These are phyloP conservation scores for Diarsia brunnea DNA, from an alignment of 2,888 invertebrate genomes.

Conservation along the genomic window DNA sequence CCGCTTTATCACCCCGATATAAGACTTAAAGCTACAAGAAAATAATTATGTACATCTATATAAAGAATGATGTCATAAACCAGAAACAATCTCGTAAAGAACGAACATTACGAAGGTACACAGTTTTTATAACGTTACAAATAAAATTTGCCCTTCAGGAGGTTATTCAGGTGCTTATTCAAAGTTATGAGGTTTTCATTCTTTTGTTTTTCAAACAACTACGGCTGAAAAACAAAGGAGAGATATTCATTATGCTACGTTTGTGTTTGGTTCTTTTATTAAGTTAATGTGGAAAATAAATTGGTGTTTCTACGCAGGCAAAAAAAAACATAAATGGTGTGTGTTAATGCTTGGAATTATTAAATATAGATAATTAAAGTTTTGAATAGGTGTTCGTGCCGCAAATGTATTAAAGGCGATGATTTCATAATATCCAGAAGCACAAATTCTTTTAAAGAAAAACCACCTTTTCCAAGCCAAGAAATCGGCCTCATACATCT, in stretches of 20 bases:
- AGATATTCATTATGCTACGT: conserved; percentile 9
- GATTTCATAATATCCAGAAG: neutral
- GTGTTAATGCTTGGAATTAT: too few species aligned
- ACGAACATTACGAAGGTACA: conserved; percentile 57
- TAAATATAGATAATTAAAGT: neutral
- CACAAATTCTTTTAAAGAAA: neutral
- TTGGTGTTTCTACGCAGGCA: neutral
- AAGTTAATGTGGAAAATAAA: conserved; percentile 1
- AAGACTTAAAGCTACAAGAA: conserved; percentile 57
- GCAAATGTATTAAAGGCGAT: neutral
- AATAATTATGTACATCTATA: conserved; percentile 59
- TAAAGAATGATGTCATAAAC: conserved; percentile 69
- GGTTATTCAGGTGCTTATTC: conserved; percentile 36
- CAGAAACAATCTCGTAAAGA: conserved; percentile 75
- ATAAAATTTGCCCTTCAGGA: conserved; percentile 59
- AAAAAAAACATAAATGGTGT: neutral
- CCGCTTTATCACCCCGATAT: conserved; percentile 61
- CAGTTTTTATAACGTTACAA: conserved; percentile 61
- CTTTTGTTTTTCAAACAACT: conserved; percentile 4
- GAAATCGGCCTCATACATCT: neutral
- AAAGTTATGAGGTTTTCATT: conserved; percentile 18
- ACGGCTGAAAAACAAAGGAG: conserved; percentile 6
- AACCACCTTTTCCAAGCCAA: neutral
- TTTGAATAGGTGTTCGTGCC: neutral
- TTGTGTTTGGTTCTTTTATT: neutral